Evolutionary conservation across 2,797 vertebrate species (phyloP).

Genomic region (Takifugu ocellatus): DNA sequence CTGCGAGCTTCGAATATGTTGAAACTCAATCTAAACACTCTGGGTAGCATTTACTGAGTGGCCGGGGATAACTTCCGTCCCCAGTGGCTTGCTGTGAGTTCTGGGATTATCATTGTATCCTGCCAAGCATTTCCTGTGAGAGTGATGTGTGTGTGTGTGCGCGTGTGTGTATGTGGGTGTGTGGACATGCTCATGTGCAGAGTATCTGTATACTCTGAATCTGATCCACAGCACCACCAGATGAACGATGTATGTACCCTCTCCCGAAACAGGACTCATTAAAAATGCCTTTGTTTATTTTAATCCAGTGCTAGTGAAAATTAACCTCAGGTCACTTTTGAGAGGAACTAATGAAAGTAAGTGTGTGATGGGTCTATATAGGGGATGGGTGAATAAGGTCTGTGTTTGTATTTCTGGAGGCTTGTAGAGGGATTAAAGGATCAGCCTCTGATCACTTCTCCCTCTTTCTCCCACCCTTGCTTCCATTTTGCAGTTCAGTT

Average conservation of each 20-base stretch:
- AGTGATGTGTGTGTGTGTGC: conserved; percentile 15
- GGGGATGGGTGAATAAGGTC: conserved; percentile 44
- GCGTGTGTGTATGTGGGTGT: conserved; percentile 30
- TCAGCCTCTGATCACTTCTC: conserved; percentile 64
- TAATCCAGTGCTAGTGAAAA: background rate
- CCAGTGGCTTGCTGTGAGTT: conserved; percentile 55
- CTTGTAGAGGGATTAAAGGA: conserved; percentile 70
- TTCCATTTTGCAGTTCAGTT: conserved; percentile 26
- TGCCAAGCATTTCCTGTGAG: conserved; percentile 53
- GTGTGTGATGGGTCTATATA: conserved; percentile 32
- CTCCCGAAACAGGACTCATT: conserved; percentile 13
- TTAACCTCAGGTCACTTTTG: conserved; percentile 12
- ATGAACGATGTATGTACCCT: conserved; percentile 9
- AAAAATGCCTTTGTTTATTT: conserved; percentile 1
- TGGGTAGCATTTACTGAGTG: conserved; percentile 33
- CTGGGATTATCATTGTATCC: conserved; percentile 72
- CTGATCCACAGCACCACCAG: conserved; percentile 37
- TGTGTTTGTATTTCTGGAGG: conserved; percentile 60
- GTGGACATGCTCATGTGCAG: background rate
- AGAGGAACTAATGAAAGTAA: conserved; percentile 25
- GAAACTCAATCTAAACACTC: conserved; percentile 31
- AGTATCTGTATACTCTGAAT: conserved; percentile 32
- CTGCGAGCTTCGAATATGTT: background rate
- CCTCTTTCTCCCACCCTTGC: conserved; percentile 1
- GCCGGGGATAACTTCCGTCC: conserved; percentile 30